Base-by-base conservation (phyloP, 2,888 invertebrate genomes). In the Chymomyza amoena region DNA sequence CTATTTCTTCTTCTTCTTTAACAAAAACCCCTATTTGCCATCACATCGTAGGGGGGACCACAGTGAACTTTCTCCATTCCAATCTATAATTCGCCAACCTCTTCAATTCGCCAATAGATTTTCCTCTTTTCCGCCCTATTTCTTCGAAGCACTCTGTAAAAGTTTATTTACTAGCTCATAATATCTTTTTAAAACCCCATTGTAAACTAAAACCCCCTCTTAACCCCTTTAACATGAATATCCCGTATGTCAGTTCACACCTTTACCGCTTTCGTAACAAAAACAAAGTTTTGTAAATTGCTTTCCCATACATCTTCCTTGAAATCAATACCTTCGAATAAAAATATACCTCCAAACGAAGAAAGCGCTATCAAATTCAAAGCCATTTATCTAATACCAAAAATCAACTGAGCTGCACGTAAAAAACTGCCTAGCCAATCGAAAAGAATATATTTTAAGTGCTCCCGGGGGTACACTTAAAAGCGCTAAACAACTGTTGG, bases 381-480 rank as follows among this genome's bases (percentile, higher is more conserved):
- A 20, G 54, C 54, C 54, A 54, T 54, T 54, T 54, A 54, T 54
- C 54, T 54, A 54, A 54, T 2, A 9, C 54, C 54, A 54, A 16
- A 2, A 54, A 54, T 18, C 54, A 9, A 16, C 51, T 10, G 18
- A 15, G 18, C 18, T 18, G 56, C 10, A 57, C 20, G 13, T 45
- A 45, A 45, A 45, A 15, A 45, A 45, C 39, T 45, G 39, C 39
- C 39, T 45, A 13, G 39, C 13, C 39, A 45, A 13, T 13, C 13
- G 13, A 7, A 45, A 18, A 18, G 52, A 54, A 54, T 18, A 54
- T 54, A 54, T 54, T 70, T n/a, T 50, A 83, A 87, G 60, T 79
- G 70, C 65, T 78, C 79, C 72, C 74, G 60, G 39, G 76, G 69
- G 87, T 25, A 64, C 77, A 75, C 70, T 87, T 64, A 63, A 45